Conservation (phyloP, 2,888 invertebrate genomes). For the Leucozona laternaria region DNA sequence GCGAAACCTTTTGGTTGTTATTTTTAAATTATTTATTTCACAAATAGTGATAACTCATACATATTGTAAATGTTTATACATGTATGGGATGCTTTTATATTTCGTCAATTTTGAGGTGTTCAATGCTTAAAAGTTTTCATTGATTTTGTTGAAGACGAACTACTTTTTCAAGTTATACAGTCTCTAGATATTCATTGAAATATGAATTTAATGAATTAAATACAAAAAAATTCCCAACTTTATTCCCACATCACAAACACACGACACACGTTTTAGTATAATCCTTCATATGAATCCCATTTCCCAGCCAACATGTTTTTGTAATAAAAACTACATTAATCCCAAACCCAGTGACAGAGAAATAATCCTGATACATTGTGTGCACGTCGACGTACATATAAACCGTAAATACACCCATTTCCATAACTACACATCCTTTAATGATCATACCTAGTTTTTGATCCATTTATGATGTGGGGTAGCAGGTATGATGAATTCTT, state of each 20-base stretch:
- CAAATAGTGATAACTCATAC: too few species aligned
- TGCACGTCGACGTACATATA: background rate
- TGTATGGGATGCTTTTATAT: too few species aligned
- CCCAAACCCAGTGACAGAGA: conserved; percentile 23
- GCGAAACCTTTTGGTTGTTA: too few species aligned
- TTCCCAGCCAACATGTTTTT: conserved; percentile 24
- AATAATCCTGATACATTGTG: conserved; percentile 6
- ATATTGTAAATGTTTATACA: too few species aligned
- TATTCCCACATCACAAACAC: conserved; percentile 18
- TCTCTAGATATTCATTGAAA: too few species aligned
- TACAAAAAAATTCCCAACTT: background rate
- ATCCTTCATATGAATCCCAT: conserved; percentile 33
- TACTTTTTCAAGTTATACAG: too few species aligned
- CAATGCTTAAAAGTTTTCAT: too few species aligned
- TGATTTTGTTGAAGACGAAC: too few species aligned
- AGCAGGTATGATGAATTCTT: conserved; percentile 33
- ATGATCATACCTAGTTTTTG: conserved; percentile 15
- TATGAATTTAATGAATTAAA: too few species aligned
- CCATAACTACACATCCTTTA: conserved; percentile 18
- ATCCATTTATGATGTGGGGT: conserved; percentile 29
- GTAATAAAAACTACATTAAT: conserved; percentile 59
- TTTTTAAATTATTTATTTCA: too few species aligned
- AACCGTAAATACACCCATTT: background rate
- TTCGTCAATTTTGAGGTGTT: too few species aligned
- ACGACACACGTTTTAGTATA: conserved; percentile 36